phyloP scores from a whole-genome alignment of 2,888 invertebrate species.

The Myopa testacea region DNA sequence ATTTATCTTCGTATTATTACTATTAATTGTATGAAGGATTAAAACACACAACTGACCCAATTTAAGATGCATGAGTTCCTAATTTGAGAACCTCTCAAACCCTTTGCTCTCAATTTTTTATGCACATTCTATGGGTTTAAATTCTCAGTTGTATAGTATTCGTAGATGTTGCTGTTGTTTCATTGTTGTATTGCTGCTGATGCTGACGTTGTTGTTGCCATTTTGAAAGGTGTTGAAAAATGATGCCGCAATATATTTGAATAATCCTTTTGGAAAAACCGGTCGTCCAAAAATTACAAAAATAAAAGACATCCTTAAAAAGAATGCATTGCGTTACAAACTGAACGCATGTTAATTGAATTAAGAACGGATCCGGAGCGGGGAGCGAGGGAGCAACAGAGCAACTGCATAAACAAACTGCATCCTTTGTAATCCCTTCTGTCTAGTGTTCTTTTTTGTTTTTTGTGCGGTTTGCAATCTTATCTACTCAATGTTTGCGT shows the following conservation, averaged over 20 bases:
- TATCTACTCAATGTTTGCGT: not conserved
- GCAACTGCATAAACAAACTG: not conserved
- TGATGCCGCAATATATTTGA: not conserved
- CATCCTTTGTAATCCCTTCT: conserved; percentile 26
- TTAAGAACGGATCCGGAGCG: not conserved
- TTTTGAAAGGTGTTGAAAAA: not conserved
- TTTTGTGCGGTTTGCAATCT: conserved; percentile 6
- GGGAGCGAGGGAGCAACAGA: not conserved
- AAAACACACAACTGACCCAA: too few species aligned
- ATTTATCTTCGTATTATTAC: too few species aligned
- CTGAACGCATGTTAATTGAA: conserved; percentile 21
- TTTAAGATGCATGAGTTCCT: too few species aligned
- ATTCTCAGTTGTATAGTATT: too few species aligned
- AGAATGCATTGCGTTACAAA: not conserved
- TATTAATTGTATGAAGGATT: too few species aligned
- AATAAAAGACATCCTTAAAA: not conserved
- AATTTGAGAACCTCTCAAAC: too few species aligned
- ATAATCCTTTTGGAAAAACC: not conserved
- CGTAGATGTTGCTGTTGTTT: too few species aligned
- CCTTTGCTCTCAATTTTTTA: not conserved
- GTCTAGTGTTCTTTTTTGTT: not conserved
- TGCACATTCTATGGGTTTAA: not conserved
- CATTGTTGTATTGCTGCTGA: too few species aligned
- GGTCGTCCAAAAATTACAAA: not conserved
- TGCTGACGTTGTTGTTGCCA: not conserved